Evolutionary conservation across 2,113 vertebrate genomes (phyloP), one percentile per base, ranked within the genome.

Genomic region (Eudyptes chrysolophus): DNA sequence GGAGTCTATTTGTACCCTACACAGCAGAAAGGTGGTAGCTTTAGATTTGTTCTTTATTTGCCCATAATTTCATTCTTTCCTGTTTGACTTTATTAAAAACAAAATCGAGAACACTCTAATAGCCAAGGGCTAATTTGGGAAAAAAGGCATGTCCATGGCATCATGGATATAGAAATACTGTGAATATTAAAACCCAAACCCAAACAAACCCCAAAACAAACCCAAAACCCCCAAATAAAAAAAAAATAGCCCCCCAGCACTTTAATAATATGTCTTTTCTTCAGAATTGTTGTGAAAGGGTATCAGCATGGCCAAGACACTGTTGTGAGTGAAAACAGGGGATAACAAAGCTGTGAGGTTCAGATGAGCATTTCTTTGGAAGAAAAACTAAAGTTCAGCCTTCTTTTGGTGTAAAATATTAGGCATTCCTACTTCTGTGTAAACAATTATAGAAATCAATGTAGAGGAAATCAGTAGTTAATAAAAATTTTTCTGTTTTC

Each of bases 161-260:
- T 62, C 10, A 16, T 1, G 2, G 21, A 11, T 60, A 9, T 40
- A 58, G 62, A 60, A 54, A 40, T 76, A 4, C 30, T 62, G 19
- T 76, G 26, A 76, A 44, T 51, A 46, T 42, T 42, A 42, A 57
- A 42, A 84, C 29, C 25, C 3, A 19, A 42, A 10, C 13, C 11
- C 16, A 65, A 46, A 38, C 7, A 29, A 20, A 18, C 4, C 18
- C 24, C 9, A 24, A 84, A 70, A 6, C 15, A 27, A 60, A 62
- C 36, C 7, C 6, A 21, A 62, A n/a, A 42, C 6, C 0, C 1
- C 8, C 11, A 9, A 44, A 25, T 9, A 14, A 30, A 26, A 7
- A 48, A 42, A 48, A 42, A 32, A 32, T 36, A 34, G 4, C 5
- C 11, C 9, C 16, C 13, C 27, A 52, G n/a, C 13, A 21, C 38